Base-by-base conservation (phyloP, 2,888 invertebrate species). In the Hypselothyrea guttata region DNA sequence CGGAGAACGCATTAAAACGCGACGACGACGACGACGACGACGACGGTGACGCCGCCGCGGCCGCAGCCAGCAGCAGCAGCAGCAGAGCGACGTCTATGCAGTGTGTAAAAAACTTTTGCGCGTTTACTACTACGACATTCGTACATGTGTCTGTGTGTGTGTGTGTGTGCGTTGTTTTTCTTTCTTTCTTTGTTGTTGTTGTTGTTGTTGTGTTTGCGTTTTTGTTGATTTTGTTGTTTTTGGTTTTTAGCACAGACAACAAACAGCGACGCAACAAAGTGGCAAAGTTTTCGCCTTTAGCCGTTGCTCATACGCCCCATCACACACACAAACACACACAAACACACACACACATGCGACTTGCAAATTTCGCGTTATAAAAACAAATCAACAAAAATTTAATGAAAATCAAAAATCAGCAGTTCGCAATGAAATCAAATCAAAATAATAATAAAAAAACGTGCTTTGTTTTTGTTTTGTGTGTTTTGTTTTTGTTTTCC, bases 281-380 rank as follows among this genome's bases (percentile, higher is more conserved):
- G 72, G 72, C 75, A 73, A 82, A 65, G 67, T 82, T 77, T 81
- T 78, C 71, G 75, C 72, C 75, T 64, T 60, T 30, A 8, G 54
- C 55, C 67, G 78, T 82, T 78, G 83, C 68, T 82, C 79, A 82
- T 82, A 78, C 83, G 79, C 75, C 83, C 78, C 71, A 53, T 82
- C 73, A 57, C 66, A 57, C 63, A 54, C 53, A 61, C 44, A 55
- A 51, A 55, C 31, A 53, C 16, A 44, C 37, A 56, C 5, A 58
- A 7, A 38, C 40, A 52, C 37, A 51, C 34, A 47, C 30, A 51
- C 33, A 33, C 12, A 45, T 16, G 31, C 56, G 69, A 59, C 76
- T 76, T 74, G 77, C 74, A 71, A 81, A 81, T 62, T 49, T 56
- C 55, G 60, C 67, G 71, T 58, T 47, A 62, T 59, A 37, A 51